Percentiles rank a stretch among this genome's conserved stretches.
These are phyloP conservation scores for Lithosia quadra DNA, from an alignment of 2,888 invertebrate genomes.

Conservation along the genomic window DNA sequence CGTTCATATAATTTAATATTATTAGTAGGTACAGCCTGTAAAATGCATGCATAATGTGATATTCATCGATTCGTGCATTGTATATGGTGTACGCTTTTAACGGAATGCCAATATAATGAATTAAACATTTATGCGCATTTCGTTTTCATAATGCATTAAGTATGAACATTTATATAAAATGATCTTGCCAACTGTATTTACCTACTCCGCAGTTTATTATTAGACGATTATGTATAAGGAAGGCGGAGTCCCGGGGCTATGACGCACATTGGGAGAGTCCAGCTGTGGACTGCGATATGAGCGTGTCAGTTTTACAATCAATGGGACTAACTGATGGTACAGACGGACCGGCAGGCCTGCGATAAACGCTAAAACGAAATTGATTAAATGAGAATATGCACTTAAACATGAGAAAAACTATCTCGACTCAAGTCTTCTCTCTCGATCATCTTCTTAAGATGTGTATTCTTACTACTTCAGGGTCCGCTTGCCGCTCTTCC, in stretches of 20 bases:
- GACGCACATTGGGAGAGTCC: neutral
- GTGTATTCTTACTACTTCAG: too few relatives aligned
- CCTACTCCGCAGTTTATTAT: neutral
- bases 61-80: conserved; percentile 37
- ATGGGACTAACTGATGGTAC: too few relatives aligned
- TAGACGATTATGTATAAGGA: neutral
- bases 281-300: too few relatives aligned
- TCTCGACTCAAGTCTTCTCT: too few relatives aligned
- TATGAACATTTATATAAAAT: conserved; percentile 34
- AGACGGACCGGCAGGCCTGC: too few relatives aligned
- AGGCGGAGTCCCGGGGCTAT: neutral
- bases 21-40: conserved; percentile 3
- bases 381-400: too few relatives aligned
- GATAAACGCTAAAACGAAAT: too few relatives aligned
- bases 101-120: conserved; percentile 38
- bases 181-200: conserved; percentile 9
- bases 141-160: conserved; percentile 46
- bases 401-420: too few relatives aligned
- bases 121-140: conserved; percentile 46
- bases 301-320: too few relatives aligned
- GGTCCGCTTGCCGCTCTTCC: too few relatives aligned
- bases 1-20: conserved; percentile 20
- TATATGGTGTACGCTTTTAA: conserved; percentile 33
- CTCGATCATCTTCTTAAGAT: too few relatives aligned
- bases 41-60: conserved; percentile 42